Conservation (phyloP, 1,140 invertebrate genomes). For the Thaumatotibia leucotreta region DNA sequence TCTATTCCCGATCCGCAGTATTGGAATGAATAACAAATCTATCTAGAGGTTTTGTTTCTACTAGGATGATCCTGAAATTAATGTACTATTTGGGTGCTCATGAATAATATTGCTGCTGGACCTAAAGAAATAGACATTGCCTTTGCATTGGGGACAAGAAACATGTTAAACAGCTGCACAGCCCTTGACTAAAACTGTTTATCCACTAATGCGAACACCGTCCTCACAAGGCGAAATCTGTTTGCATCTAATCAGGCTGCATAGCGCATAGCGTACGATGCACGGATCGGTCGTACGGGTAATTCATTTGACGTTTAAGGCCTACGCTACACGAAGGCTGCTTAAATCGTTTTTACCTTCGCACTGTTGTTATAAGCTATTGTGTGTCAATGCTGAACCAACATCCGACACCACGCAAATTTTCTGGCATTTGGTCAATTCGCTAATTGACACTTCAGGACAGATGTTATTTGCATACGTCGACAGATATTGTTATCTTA, state of each 20-base stretch:
- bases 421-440: conserved; percentile 3
- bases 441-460: not conserved
- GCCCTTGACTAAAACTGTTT: not conserved
- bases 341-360: conserved; percentile 65
- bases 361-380: conserved; percentile 50
- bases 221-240: conserved; percentile 1
- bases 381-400: conserved; percentile 54
- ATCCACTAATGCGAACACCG: not conserved
- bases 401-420: conserved; percentile 39
- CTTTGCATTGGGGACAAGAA: not conserved
- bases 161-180: not conserved
- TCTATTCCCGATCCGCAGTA: too few species aligned
- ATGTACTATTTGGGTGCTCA: too few species aligned
- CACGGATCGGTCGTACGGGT: conserved; percentile 25
- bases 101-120: not conserved
- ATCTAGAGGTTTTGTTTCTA: too few species aligned
- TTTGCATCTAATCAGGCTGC: conserved; percentile 16
- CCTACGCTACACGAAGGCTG: conserved; percentile 50
- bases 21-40: too few species aligned
- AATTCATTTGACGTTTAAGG: conserved; percentile 47
- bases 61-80: too few species aligned
- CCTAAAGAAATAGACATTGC: not conserved
- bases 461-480: not conserved
- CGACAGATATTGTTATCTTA: not conserved
- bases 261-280: conserved; percentile 23